These are phyloP conservation scores for Lerista edwardsae DNA, from an alignment of 2,797 vertebrate genomes.

Conservation along the genomic window DNA sequence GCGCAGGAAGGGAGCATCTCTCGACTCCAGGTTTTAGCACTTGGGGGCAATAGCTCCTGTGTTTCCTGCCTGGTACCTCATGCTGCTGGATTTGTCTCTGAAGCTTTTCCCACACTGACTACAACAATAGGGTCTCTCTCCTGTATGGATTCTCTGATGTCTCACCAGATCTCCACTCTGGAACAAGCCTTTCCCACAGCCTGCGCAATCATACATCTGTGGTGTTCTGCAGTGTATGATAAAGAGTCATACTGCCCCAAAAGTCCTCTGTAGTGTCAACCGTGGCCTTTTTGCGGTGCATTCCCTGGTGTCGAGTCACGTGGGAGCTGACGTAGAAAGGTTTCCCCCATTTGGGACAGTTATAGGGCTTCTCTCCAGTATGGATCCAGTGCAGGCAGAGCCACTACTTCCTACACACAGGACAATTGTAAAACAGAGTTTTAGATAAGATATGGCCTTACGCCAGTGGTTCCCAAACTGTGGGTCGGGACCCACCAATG, in stretches of 20 bases:
- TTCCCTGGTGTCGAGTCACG: neutral
- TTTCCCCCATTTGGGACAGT: slow-evolving; percentile 59
- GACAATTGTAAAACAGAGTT: slow-evolving; percentile 46
- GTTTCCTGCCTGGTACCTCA: neutral
- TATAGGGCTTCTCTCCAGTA: slow-evolving; percentile 67
- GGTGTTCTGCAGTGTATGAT: neutral
- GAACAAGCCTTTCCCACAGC: neutral
- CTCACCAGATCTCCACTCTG: neutral
- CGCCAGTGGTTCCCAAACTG: too few relatives aligned
- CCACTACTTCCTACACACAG: slow-evolving; percentile 61
- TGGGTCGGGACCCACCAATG: too few relatives aligned
- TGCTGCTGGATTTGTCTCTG: neutral
- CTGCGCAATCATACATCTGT: neutral
- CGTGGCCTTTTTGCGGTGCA: neutral
- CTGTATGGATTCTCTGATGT: neutral
- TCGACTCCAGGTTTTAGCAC: neutral
- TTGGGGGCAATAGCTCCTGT: neutral
- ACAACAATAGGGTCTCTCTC: neutral
- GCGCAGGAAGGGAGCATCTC: neutral
- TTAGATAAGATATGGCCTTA: neutral
- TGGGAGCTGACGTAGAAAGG: slow-evolving; percentile 46
- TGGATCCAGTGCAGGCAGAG: slow-evolving; percentile 69
- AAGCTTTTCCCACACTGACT: neutral
- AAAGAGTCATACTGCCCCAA: too few relatives aligned
- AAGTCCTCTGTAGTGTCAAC: neutral